phyloP scores from a whole-genome alignment of 2,113 vertebrate genomes.

The Callipepla squamata region DNA sequence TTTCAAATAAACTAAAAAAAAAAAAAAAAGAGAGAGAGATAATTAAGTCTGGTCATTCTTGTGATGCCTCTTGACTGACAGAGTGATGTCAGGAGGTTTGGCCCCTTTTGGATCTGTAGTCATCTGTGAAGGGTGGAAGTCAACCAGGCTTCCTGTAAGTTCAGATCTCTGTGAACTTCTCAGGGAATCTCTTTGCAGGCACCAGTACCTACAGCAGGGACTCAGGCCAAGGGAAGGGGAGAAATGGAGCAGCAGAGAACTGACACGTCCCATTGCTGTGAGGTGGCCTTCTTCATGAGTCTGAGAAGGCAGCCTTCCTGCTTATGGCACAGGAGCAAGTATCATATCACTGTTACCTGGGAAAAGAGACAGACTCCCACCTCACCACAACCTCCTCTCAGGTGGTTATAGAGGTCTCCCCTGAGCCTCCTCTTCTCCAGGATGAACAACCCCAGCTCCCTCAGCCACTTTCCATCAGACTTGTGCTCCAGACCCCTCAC shows the following conservation, averaged over 20 bases:
- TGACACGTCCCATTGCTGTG: background rate
- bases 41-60: background rate
- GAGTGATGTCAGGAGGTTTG: background rate
- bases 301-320: background rate
- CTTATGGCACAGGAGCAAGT: background rate
- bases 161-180: rapidly evolving
- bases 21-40: background rate
- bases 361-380: too few relatives aligned
- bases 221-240: background rate
- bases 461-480: too few relatives aligned
- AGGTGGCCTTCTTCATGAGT: background rate
- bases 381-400: too few relatives aligned
- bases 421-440: too few relatives aligned
- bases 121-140: background rate
- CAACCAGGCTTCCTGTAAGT: background rate
- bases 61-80: too few relatives aligned
- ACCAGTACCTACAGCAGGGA: background rate
- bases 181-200: background rate
- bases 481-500: too few relatives aligned
- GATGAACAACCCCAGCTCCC: too few relatives aligned
- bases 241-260: rapidly evolving
- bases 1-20: background rate
- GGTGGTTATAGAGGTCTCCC: too few relatives aligned
- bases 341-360: too few relatives aligned
- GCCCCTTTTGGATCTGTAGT: background rate